phyloP scores from a whole-genome alignment of 2,113 vertebrate genomes.

The Salvelinus alpinus region DNA sequence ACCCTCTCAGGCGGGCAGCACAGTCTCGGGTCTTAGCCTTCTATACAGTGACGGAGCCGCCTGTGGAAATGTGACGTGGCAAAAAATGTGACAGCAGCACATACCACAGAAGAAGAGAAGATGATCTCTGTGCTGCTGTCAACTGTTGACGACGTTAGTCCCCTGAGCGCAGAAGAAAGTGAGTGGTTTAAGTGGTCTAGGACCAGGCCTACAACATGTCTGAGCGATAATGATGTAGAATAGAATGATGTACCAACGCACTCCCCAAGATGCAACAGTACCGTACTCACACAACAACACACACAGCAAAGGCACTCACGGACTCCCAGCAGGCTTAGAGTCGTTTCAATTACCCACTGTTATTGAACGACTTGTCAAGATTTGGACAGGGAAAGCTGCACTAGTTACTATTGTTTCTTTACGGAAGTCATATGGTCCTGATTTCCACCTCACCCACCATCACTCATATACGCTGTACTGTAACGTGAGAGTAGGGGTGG shows the following conservation, averaged over 20 bases:
- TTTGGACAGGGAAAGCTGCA: conserved; percentile 19
- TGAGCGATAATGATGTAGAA: not conserved
- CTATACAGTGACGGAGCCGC: not conserved
- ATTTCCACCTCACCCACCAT: conserved; percentile 20
- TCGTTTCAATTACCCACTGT: conserved; percentile 16
- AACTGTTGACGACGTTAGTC: not conserved
- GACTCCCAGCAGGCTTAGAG: conserved; percentile 6
- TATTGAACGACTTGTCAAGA: conserved; percentile 27
- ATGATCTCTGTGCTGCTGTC: not conserved
- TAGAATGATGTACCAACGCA: not conserved
- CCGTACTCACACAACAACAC: not conserved
- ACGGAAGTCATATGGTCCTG: conserved; percentile 33
- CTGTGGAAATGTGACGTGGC: not conserved
- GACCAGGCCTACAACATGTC: too few relatives aligned
- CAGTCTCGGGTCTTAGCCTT: not conserved
- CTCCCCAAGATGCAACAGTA: not conserved
- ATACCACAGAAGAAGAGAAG: not conserved
- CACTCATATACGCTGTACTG: not conserved
- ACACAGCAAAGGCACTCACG: not conserved
- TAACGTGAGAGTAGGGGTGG: not conserved
- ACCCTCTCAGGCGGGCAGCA: not conserved
- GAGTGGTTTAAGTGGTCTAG: not conserved
- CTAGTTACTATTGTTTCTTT: conserved; percentile 14
- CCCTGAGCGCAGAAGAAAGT: conserved; percentile 26
- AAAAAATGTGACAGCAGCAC: not conserved